phyloP scores from a whole-genome alignment of 2,888 invertebrate species.

The Deilephila porcellus region DNA sequence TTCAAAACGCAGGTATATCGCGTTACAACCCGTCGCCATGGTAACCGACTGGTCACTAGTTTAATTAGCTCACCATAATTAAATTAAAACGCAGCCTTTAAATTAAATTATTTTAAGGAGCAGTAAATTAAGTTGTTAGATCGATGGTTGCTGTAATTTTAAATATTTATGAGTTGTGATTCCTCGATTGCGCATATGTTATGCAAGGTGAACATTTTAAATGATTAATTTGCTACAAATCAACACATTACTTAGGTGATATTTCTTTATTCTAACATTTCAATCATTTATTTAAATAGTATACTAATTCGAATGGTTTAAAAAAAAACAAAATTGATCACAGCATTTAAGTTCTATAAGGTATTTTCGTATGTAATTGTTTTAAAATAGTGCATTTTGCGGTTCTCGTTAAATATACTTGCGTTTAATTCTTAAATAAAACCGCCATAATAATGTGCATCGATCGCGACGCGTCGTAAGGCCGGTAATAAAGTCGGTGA shows the following conservation, averaged over 20 bases:
- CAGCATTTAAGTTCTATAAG: background rate
- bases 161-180: conserved; percentile 1
- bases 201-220: background rate
- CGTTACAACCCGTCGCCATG: conserved; percentile 62
- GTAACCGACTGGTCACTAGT: conserved; percentile 55
- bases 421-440: conserved; percentile 47
- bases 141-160: background rate
- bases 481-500: conserved; percentile 63
- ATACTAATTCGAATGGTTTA: background rate
- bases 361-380: background rate
- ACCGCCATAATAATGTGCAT: conserved; percentile 45
- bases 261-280: background rate
- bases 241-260: background rate
- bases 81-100: conserved; percentile 11
- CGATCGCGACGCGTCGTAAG: conserved; percentile 23
- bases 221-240: background rate
- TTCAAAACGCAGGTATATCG: conserved; percentile 63
- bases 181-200: background rate
- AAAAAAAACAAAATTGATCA: background rate
- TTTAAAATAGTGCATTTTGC: background rate
- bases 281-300: background rate
- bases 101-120: conserved; percentile 26
- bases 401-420: background rate
- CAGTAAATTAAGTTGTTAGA: conserved; percentile 25
- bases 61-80: conserved; percentile 28